phyloP scores from a whole-genome alignment of 1,140 invertebrate genomes.

The Tyrophagus putrescentiae region DNA sequence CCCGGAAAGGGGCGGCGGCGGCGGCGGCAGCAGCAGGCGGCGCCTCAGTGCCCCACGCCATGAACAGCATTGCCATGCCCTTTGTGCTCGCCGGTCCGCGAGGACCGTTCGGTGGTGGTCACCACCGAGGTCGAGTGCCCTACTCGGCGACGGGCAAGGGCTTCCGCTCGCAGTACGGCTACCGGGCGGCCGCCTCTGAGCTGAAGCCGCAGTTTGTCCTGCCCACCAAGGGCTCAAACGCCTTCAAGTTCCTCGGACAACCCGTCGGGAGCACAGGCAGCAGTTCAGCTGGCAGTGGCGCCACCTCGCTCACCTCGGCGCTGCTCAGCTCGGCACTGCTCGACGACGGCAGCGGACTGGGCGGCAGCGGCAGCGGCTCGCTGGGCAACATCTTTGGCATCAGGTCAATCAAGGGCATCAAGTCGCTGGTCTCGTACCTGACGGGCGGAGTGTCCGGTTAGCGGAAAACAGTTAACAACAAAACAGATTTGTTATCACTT shows the following conservation, averaged over 20 bases:
- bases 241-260: constrained; percentile 7
- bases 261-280: not conserved
- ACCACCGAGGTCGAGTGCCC: constrained; percentile 4
- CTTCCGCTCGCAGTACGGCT: constrained; percentile 9
- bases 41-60: not conserved
- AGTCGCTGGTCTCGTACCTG: constrained; percentile 18
- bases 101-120: too few species aligned
- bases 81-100: not conserved
- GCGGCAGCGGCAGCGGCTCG: not conserved
- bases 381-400: constrained; percentile 9
- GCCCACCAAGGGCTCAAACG: not conserved
- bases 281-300: not conserved
- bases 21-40: not conserved
- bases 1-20: not conserved
- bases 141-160: constrained; percentile 5
- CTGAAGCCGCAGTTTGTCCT: constrained; percentile 5
- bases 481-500: too few species aligned
- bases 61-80: not conserved
- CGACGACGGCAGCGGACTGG: not conserved
- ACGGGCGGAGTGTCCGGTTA: constrained; percentile 12
- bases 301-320: not conserved
- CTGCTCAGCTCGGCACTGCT: too few species aligned
- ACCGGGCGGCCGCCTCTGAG: constrained; percentile 15
- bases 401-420: constrained; percentile 3
- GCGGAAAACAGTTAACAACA: not conserved